Conservation (phyloP, 2,113 vertebrate species). For the Dendrocopos noguchii region DNA sequence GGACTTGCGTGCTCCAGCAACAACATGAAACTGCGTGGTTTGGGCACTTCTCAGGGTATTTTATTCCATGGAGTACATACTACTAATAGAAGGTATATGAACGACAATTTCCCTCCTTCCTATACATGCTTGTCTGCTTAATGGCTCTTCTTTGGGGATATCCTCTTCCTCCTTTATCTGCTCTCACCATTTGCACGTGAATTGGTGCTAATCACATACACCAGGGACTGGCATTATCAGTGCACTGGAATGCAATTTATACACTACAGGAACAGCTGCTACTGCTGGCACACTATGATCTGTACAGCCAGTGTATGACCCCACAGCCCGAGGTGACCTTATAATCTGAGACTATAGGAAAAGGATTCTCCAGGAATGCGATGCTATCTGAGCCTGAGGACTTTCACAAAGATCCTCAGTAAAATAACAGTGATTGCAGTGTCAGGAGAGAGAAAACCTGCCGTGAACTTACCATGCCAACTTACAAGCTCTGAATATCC, state of each 20-base stretch:
- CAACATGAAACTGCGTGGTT: neutral
- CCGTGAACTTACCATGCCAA: neutral
- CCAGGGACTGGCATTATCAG: neutral
- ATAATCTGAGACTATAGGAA: neutral
- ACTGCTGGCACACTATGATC: neutral
- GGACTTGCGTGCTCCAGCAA: neutral
- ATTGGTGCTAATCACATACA: neutral
- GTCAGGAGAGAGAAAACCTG: neutral
- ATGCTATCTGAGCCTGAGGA: neutral
- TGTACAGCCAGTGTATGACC: neutral
- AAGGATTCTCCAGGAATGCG: neutral
- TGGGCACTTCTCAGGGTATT: neutral
- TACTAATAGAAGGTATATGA: neutral
- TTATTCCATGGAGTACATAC: neutral
- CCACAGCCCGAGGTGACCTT: neutral
- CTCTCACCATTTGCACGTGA: neutral
- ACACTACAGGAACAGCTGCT: neutral
- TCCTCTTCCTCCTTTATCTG: neutral
- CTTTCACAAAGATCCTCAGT: neutral
- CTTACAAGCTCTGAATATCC: neutral
- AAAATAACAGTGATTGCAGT: neutral
- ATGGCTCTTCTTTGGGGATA: neutral
- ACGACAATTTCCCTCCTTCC: neutral
- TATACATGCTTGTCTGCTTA: rapidly evolving
- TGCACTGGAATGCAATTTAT: neutral